These are phyloP conservation scores for Manis crassicaudata DNA, from an alignment of 2,797 vertebrate genomes.

Conservation along the genomic window DNA sequence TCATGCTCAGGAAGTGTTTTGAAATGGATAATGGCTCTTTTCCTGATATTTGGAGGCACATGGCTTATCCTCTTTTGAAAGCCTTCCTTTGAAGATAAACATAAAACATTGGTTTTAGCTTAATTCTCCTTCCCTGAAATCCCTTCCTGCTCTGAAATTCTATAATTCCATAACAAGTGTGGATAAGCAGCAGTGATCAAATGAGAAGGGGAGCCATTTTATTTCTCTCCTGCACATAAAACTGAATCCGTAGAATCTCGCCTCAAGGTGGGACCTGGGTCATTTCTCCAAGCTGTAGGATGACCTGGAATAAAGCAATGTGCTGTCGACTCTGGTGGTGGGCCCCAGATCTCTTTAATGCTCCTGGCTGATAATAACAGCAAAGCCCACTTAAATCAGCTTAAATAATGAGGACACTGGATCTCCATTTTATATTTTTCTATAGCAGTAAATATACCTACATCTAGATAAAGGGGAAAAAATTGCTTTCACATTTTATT, in stretches of 20 bases:
- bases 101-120: neutral
- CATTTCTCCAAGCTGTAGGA: neutral
- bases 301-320: neutral
- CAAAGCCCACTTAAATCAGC: neutral
- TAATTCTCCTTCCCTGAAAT: slow-evolving; percentile 30
- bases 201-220: neutral
- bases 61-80: slow-evolving; percentile 49
- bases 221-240: neutral
- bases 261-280: neutral
- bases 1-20: slow-evolving; percentile 23
- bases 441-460: neutral
- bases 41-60: slow-evolving; percentile 42
- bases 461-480: neutral
- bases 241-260: neutral
- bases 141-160: slow-evolving; percentile 31
- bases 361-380: neutral
- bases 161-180: neutral
- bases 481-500: slow-evolving; percentile 12
- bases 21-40: slow-evolving; percentile 36
- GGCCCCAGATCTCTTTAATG: neutral
- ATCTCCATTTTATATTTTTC: neutral
- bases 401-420: neutral
- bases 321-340: neutral
- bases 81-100: slow-evolving; percentile 33
- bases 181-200: neutral